Base-by-base conservation (phyloP, 2,888 invertebrate species). In the Melieria picta region DNA sequence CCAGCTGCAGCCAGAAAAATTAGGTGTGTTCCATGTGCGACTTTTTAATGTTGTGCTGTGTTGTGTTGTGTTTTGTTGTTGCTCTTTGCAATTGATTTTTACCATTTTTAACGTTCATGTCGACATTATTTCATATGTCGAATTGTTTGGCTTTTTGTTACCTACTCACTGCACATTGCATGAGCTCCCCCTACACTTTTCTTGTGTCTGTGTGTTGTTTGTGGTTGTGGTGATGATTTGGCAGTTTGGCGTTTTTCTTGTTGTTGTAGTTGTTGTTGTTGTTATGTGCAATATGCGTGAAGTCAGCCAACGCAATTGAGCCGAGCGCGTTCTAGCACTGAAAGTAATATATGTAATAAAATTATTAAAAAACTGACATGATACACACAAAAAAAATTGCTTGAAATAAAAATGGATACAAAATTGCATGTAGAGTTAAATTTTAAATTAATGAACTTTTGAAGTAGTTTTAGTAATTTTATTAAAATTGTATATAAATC, bases 261-360 rank as follows among this genome's bases (percentile, higher is more conserved):
- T 30, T 4, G 0, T 7, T 52, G 10, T 52, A 4, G 46, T 30
- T 13, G 16, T 58, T 47, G 5, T n/a, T 10, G 63, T 48, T 50
- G 11, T 52, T 52, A 64, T 52, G 64, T 55, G 2, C 30, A 30
- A 52, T 64, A 10, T 9, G 52, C 42, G 43, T 30, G 30, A 52
- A 10, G 30, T 64, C 52, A 52, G n/a, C 64, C 64, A 52, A 64
- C 64, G 64, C 64, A 64, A 9, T n/a, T 11, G 11, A 45, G 62
- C 6, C 9, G 45, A 13, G 42, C 30, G 30, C 30, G 30, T 30
- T 30, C 30, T 30, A 30, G 30, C 30, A 30, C 30, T 30, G 30
- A 30, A 30, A 30, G 30, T 30, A 30, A 30, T 30, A 30, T 30
- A 30, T 2, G 30, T 30, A 30, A 30, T 30, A 30, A 30, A 30